Conservation (phyloP, 2,797 vertebrate genomes). For the Capromys pilorides region DNA sequence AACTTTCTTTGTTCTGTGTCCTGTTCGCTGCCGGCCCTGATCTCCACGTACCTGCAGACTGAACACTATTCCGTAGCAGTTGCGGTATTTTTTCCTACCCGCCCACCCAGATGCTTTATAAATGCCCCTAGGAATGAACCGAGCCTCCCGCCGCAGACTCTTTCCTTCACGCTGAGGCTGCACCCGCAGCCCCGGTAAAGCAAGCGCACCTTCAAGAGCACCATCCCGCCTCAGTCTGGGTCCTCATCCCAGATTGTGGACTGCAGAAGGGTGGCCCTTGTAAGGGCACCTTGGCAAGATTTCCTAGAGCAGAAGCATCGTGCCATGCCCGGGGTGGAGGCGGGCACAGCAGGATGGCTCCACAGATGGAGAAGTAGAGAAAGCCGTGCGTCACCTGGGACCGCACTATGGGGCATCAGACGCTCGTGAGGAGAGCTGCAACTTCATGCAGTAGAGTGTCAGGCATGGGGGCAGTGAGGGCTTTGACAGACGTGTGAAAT, state of each 20-base stretch:
- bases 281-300: background rate
- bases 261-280: background rate
- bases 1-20: background rate
- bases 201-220: background rate
- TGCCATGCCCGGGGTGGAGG: background rate
- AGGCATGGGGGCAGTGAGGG: background rate
- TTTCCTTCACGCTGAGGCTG: background rate
- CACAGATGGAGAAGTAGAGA: background rate
- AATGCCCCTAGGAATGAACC: background rate
- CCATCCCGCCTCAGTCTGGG: background rate
- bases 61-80: background rate
- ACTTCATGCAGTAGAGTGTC: background rate
- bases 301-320: background rate
- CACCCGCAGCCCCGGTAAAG: no score
- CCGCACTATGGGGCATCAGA: background rate
- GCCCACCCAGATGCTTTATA: background rate
- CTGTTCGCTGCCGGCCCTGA: background rate
- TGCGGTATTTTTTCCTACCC: background rate
- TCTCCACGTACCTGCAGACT: background rate
- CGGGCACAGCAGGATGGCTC: fast-evolving
- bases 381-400: fast-evolving
- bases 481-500: background rate
- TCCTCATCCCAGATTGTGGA: background rate
- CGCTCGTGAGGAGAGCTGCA: background rate
- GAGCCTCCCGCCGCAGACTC: background rate